Evolutionary conservation across 2,113 vertebrate genomes (phyloP), one percentile per base, ranked within the genome.

Genomic region (Xenopus borealis): DNA sequence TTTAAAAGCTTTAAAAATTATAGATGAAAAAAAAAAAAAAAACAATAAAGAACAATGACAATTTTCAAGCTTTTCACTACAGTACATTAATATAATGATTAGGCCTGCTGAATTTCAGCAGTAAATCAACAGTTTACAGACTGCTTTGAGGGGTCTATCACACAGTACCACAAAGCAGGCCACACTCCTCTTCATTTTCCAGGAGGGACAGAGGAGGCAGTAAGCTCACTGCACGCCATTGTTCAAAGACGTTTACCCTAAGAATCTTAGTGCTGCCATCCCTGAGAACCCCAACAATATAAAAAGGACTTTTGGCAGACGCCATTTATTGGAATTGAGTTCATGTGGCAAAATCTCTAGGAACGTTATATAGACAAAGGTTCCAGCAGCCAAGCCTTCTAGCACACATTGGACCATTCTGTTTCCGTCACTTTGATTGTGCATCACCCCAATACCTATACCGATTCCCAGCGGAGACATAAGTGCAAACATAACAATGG

Each of bases 341-440:
- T 94, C 92, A 7, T 93, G 92, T 0, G 93, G 93, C 52, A 94
- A 84, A 82, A 94, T 93, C 80, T 94, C 93, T 62, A 94, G 66
- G 70, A 94, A 94, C 68, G 93, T 94, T 84, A 94, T 89, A 79
- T 94, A 94, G 65, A 94, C 13, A 45, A 94, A 94, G 0, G 93
- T 94, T 0, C 93, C 92, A 0, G 91, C 91, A 0, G 93, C 89
- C 17, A 94, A 79, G 0, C 93, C 93, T 81, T 94, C 90, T 75
- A 94, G 84, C 59, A 92, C 13, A 9, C 84, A 86, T 80, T 90
- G 91, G 12, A 91, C 85, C 0, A 93, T 78, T 0, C 81, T 76
- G 0, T 87, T 85, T 0, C 84, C 53, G 4, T 72, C 6, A 0
- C 88, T 72, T 18, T 79, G 63, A 1, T 84, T 85, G 78, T 91